Evolutionary conservation across 2,888 invertebrate species (phyloP), one percentile per base, ranked within the genome.

Genomic region (Lagria hirta): DNA sequence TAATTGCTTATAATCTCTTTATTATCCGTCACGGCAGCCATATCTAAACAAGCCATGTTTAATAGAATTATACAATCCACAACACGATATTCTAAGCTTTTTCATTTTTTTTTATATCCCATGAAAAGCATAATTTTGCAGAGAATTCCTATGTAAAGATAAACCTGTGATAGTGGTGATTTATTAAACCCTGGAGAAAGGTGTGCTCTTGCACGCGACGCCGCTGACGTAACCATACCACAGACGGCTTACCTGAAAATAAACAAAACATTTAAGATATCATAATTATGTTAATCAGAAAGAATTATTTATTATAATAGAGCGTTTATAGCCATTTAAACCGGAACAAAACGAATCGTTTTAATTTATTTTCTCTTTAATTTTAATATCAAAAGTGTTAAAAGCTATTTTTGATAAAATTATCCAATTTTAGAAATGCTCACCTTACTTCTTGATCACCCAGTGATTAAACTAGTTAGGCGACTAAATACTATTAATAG

Each of bases 21-120:
- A 61, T 62, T 60, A 61, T 58, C 47, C 59, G 67, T 66, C 68
- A 67, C 68, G 68, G 61, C 62, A 67, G 58, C 61, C 55, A 55
- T 66, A 68, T 67, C 66, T 68, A 61, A 65, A 65, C 61, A 62
- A 62, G 65, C 59, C 62, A 58, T 67, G 67, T 68, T 68, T 66
- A 66, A 66, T 65, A 62, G 62, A 66, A 68, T 67, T 67, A 68
- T 65, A 66, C 66, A 66, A 64, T 68, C 66, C 62, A 64, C 57
- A 63, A 66, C 68, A 68, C 68, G 68, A 67, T 63, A 68, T 61
- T 61, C 13, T 21, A 62, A 48, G 52, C 48, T 58, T 55, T 61
- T 60, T 58, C 54, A 50, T 38, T 46, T 49, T 35, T n/a, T 50
- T 49, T 40, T 49, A 45, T 49, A 53, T n/a, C n/a, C n/a, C n/a